Conservation (phyloP, 2,797 vertebrate genomes). For the Mormyrops boulengeri region DNA sequence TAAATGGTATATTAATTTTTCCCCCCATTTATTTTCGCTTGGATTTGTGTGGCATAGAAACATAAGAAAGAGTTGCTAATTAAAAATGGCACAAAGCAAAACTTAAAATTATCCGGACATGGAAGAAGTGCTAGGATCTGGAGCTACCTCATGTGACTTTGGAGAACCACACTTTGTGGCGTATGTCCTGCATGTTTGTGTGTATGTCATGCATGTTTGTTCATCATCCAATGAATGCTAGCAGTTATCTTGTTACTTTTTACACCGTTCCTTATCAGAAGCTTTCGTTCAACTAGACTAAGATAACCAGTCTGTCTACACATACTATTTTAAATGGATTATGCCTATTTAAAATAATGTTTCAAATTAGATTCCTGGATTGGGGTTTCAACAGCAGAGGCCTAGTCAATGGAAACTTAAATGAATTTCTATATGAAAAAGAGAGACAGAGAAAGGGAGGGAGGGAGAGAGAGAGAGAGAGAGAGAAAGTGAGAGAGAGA, state of each 20-base stretch:
- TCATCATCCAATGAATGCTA: neutral
- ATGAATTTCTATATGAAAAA: neutral
- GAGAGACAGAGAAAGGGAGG: neutral
- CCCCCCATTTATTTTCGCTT: neutral
- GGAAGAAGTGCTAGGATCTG: neutral
- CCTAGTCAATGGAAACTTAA: neutral
- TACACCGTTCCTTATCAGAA: neutral
- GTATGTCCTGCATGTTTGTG: neutral
- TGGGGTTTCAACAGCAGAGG: neutral
- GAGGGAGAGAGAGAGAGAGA: no score
- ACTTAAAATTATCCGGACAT: neutral
- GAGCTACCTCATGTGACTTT: neutral
- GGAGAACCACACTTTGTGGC: neutral
- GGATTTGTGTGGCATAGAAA: neutral
- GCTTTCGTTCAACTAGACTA: neutral
- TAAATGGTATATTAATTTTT: neutral
- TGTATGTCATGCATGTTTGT: neutral
- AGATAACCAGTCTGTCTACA: neutral
- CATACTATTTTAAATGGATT: neutral
- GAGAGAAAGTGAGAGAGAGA: neutral
- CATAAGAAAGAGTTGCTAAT: neutral
- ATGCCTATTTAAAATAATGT: neutral
- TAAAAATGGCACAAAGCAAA: neutral
- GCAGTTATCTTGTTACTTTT: neutral
- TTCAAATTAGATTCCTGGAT: neutral